Conservation (phyloP, 2,888 invertebrate genomes). For the Hirudinaria manillensis region DNA sequence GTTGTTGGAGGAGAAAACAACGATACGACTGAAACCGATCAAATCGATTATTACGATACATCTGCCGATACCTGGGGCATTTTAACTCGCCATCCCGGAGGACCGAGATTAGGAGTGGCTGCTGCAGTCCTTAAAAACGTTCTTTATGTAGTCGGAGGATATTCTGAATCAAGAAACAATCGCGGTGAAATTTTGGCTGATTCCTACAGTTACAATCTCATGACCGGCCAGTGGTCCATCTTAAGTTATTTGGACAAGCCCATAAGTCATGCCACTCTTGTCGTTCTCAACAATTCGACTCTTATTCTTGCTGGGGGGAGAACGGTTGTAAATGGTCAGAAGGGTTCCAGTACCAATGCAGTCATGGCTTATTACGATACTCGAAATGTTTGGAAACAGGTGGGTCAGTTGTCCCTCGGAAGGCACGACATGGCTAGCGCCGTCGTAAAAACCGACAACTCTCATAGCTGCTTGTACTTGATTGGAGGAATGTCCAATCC, state of each 20-base stretch:
- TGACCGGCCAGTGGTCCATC: slow-evolving; percentile 18
- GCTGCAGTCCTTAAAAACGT: slow-evolving; percentile 1
- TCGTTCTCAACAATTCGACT: slow-evolving; percentile 15
- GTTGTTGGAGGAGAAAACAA: slow-evolving; percentile 4
- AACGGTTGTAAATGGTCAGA: slow-evolving; percentile 7
- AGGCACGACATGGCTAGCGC: slow-evolving; percentile 21
- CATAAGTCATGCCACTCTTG: slow-evolving; percentile 21
- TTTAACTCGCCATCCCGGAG: slow-evolving; percentile 22
- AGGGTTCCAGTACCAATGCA: slow-evolving; percentile 10
- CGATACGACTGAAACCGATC: slow-evolving; percentile 10
- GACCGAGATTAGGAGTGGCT: slow-evolving; percentile 25
- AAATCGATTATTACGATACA: slow-evolving; percentile 19
- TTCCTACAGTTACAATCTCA: slow-evolving; percentile 9
- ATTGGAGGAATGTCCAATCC: slow-evolving; percentile 22
- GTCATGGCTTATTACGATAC: slow-evolving; percentile 12
- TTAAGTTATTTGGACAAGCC: slow-evolving; percentile 16
- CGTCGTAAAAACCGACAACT: background rate
- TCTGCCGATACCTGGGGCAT: slow-evolving; percentile 2
- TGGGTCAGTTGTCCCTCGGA: background rate
- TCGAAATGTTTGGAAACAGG: slow-evolving; percentile 13
- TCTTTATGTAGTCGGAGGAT: slow-evolving; percentile 20
- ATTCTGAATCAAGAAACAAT: background rate
- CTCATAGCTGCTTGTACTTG: background rate
- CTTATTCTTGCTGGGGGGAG: slow-evolving; percentile 20
- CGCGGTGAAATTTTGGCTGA: slow-evolving; percentile 18